Evolutionary conservation across 2,113 vertebrate genomes (phyloP), one percentile per base, ranked within the genome.

Genomic region (Canis aureus): DNA sequence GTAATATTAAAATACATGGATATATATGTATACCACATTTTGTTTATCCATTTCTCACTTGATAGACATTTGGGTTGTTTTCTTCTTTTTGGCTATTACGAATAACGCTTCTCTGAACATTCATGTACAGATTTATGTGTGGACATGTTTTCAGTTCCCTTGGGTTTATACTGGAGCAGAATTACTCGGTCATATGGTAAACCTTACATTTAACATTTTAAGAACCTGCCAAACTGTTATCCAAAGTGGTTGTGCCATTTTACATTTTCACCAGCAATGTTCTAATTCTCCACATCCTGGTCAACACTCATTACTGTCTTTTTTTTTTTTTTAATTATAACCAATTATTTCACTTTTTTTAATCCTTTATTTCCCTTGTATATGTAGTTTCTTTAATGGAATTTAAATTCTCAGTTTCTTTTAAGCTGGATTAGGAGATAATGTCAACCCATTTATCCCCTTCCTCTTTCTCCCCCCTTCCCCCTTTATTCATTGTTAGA

Each of bases 371-470:
- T 88, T 97, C 62, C 49, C 23, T 12, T 93, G 29, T 19, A 35
- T 89, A 20, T 73, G 59, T 95, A 25, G 13, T 83, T 93, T 97
- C 69, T 80, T 96, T 81, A 79, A 79, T 93, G 32, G n/a, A 78
- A 80, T 94, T 84, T 60, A 89, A 83, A 88, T 81, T 88, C 23
- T 85, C 55, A 64, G 5, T 93, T 59, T 94, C 74, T 91, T 97
- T 91, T 69, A 93, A 94, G 67, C 53, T 29, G 32, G 22, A 10
- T 79, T 96, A 76, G 82, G 27, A 79, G 67, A 69, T 78, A 82
- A 84, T 20, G 53, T 94, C 76, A 74, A 64, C 51, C 55, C 53
- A 69, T 85, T 92, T 92, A 66, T 7, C 9, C 51, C 27, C 27
- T 64, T 53, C 27, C 49, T 88, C 67, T 10, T 57, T 7, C 11